Evolutionary conservation across 2,113 vertebrate species (phyloP), one percentile per base, ranked within the genome.

Genomic region (Oenanthe melanoleuca): DNA sequence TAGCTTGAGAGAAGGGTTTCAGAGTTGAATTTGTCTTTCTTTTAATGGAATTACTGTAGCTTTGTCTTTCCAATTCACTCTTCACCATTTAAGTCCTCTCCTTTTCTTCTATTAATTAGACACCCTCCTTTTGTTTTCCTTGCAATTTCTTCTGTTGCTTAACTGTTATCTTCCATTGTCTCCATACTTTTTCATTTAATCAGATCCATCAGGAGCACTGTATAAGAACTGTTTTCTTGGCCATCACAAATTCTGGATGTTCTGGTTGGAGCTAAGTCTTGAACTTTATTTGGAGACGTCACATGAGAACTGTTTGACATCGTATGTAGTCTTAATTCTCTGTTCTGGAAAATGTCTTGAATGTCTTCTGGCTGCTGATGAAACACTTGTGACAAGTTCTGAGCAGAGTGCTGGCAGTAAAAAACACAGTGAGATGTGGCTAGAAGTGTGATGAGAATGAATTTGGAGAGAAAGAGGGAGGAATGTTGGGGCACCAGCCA

Each of bases 251-350:
- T 88, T 91, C 91, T 74, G 86, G 56, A 67, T 91, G 64, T 88
- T 91, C 49, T 93, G 72, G 40, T 85, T 93, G 78, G 66, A 95
- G 95, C 61, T 71, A 79, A 81, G 53, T 60, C 78, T 93, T 91
- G 92, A 90, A 65, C 72, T 77, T 92, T 82, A 38, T 77, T 88
- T 74, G 75, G 82, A 88, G 80, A 56, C 4, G 5, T 77, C 75
- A 53, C 55, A 37, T 80, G 80, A 80, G 56, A 91, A 81, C 74
- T 81, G 75, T 72, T 91, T 84, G 78, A 82, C 66, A 63, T 90
- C 25, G 9, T 88, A 59, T 61, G 52, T 91, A 88, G 74, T 69
- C 70, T 87, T 93, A 75, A 61, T 83, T 88, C 66, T 92, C 63
- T 78, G 52, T 80, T 88, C 80, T 87, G 69, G 70, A 66, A 84